These are phyloP conservation scores for Drosophila paracracens DNA, from an alignment of 2,888 invertebrate species.

Conservation along the genomic window DNA sequence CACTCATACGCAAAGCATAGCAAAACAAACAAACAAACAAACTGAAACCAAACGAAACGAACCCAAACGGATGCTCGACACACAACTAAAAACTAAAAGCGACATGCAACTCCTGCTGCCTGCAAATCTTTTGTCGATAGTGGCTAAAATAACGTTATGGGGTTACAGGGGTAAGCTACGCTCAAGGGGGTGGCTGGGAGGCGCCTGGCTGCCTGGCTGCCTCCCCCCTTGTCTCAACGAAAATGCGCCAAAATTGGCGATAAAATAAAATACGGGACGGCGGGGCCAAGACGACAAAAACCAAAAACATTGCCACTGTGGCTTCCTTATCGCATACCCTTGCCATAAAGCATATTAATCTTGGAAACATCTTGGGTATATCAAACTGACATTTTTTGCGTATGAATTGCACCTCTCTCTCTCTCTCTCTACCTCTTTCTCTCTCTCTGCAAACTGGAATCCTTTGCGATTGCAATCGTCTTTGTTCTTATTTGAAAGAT, in stretches of 20 bases:
- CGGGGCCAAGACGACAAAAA: conserved; percentile 51
- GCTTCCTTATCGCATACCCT: conserved; percentile 51
- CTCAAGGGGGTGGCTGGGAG: background rate
- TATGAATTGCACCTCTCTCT: background rate
- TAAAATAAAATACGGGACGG: conserved; percentile 74
- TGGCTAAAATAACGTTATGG: conserved; percentile 39
- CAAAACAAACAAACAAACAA: conserved; percentile 52
- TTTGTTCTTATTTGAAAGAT: background rate
- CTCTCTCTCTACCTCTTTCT: too few species aligned
- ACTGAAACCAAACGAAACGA: conserved; percentile 47
- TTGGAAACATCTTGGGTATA: conserved; percentile 2
- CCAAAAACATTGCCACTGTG: conserved; percentile 46
- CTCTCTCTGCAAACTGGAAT: background rate
- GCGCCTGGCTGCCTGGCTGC: background rate
- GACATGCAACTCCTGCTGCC: conserved; percentile 52
- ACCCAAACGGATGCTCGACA: conserved; percentile 72
- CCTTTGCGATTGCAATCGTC: background rate
- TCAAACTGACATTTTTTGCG: background rate
- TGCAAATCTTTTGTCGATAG: conserved; percentile 52
- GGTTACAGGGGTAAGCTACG: conserved; percentile 23
- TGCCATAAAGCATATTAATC: conserved; percentile 4
- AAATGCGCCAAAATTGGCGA: conserved; percentile 76
- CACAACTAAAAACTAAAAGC: conserved; percentile 76
- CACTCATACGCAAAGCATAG: conserved; percentile 72
- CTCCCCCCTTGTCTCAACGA: conserved; percentile 7